Base-by-base conservation (phyloP, 2,113 vertebrate genomes). In the Hypomesus transpacificus region DNA sequence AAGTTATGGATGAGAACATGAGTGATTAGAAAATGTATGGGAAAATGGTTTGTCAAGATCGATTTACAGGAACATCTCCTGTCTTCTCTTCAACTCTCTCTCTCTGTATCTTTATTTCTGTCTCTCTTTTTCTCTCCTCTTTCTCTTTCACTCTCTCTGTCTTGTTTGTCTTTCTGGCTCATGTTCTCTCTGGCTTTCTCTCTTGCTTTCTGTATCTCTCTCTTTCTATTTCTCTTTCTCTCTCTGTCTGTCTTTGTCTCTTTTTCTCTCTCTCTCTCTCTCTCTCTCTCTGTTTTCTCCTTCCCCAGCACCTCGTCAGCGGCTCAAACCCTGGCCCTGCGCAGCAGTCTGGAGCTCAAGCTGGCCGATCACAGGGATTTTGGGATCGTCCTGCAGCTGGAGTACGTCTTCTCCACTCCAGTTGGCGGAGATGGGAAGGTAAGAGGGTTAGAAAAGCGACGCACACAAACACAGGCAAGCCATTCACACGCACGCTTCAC, bases 291-390 rank as follows among this genome's bases (percentile, higher is more conserved):
- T 70, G 18, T 66, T 14, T 77, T 26, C 74, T 54, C 53, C 77
- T 71, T 90, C 90, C 73, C 79, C 59, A 0, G 6, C 54, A 7
- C 58, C 64, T 53, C 39, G 11, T 14, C 78, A 20, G 64, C 14
- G 14, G 80, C 13, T 81, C 84, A 86, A 86, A 86, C 77, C 5
- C 84, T 99, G 18, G 88, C 90, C 24, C 82, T 96, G 80, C 90
- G 94, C 80, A 97, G 95, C 84, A 93, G 87, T 80, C 88, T 99
- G 74, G 93, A 95, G 53, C 89, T 99, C 80, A 88, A 84, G 74
- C 91, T 98, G 94, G 90, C 93, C 56, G 86, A 70, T 56, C 94
- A 96, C 74, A 90, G 83, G 0, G 90, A 91, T 0, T 89, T 96
- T 0, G 84, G 85, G 7, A 66, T 98, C 1, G 66, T 94, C 89